phyloP scores from a whole-genome alignment of 2,888 invertebrate species.

The Adelognathus sp. region DNA sequence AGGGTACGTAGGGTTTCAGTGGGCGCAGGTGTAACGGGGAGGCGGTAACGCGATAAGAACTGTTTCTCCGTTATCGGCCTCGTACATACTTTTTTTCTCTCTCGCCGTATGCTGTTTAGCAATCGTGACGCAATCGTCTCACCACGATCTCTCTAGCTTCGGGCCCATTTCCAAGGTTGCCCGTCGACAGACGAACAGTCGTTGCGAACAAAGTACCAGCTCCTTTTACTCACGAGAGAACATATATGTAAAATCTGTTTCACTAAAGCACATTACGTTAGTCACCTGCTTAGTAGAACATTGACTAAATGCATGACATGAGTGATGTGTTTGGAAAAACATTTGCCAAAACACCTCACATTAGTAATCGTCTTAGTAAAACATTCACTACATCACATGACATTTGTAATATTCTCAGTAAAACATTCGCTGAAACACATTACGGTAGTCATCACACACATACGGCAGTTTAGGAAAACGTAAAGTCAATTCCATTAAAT shows the following conservation, averaged over 20 bases:
- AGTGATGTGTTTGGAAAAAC: too few species aligned
- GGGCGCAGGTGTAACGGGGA: slow-evolving; percentile 21
- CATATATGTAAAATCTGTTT: background rate
- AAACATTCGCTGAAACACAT: too few species aligned
- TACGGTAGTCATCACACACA: too few species aligned
- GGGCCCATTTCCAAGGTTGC: slow-evolving; percentile 53
- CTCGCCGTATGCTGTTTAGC: slow-evolving; percentile 43
- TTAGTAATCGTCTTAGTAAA: too few species aligned
- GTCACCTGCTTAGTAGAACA: too few species aligned
- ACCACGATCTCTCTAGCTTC: slow-evolving; percentile 44
- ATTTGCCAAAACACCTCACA: too few species aligned
- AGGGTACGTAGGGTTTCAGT: background rate
- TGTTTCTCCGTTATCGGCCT: slow-evolving; percentile 37
- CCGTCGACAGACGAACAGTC: background rate
- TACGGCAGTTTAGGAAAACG: too few species aligned
- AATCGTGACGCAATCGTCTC: slow-evolving; percentile 54
- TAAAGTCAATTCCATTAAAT: too few species aligned
- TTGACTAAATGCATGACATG: too few species aligned
- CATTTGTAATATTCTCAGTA: too few species aligned
- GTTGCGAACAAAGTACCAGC: background rate
- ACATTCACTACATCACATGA: too few species aligned
- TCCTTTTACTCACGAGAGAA: background rate
- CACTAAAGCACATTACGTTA: background rate
- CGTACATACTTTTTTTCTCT: slow-evolving; percentile 31
- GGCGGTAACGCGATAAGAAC: slow-evolving; percentile 33